Conservation (phyloP, 2,888 invertebrate genomes). For the Phengaris alcon region DNA sequence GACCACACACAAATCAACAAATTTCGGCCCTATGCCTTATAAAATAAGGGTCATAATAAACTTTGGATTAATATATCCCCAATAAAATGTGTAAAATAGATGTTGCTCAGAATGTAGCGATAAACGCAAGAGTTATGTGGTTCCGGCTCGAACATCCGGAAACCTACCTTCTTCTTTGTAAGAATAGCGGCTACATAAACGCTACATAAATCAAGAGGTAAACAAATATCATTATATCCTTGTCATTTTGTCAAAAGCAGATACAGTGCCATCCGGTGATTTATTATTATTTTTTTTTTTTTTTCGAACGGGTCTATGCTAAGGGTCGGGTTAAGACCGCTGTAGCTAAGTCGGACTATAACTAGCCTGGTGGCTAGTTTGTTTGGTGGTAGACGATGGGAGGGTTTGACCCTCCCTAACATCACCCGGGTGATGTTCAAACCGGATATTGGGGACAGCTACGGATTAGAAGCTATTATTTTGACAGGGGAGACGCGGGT, state of each 20-base stretch:
- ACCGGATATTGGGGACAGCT: too few relatives aligned
- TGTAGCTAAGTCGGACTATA: too few relatives aligned
- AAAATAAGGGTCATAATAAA: constrained; percentile 7
- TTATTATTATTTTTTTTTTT: too few relatives aligned
- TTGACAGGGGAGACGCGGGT: too few relatives aligned
- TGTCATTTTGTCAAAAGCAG: not conserved
- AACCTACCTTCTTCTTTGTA: not conserved
- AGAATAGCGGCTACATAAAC: not conserved
- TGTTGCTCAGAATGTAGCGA: not conserved
- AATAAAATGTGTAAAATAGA: constrained; percentile 1
- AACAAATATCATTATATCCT: not conserved
- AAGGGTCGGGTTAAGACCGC: too few relatives aligned
- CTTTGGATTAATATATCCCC: not conserved
- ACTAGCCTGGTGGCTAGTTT: too few relatives aligned
- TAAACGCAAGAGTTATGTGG: not conserved
- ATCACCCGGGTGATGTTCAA: too few relatives aligned
- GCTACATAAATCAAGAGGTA: not conserved
- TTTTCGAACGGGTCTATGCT: too few relatives aligned
- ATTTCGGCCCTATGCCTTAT: not conserved
- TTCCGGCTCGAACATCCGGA: not conserved
- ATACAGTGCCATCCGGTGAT: too few relatives aligned
- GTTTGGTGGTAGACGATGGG: too few relatives aligned
- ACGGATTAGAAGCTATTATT: too few relatives aligned
- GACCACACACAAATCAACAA: constrained; percentile 22
- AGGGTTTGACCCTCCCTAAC: too few relatives aligned